Evolutionary conservation across 2,888 invertebrate species (phyloP).

Genomic region (Myopa testacea): DNA sequence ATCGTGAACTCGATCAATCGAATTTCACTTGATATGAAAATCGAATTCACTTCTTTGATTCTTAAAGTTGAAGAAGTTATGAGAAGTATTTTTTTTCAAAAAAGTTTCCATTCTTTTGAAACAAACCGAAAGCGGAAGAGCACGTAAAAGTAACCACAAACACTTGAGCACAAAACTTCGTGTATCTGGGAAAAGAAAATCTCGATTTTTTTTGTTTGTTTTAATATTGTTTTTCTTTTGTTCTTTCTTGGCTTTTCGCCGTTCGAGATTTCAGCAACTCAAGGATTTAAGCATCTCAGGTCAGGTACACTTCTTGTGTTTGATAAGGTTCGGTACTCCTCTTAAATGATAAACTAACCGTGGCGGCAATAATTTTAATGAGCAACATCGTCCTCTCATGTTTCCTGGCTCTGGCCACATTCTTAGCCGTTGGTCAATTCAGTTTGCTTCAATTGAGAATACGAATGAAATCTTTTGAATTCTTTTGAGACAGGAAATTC

Average conservation of each 20-base stretch:
- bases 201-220: not conserved
- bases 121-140: not conserved
- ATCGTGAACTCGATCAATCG: too few relatives aligned
- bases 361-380: constrained; percentile 27
- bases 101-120: too few relatives aligned
- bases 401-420: not conserved
- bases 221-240: constrained; percentile 22
- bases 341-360: constrained; percentile 20
- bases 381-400: constrained; percentile 6
- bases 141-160: constrained; percentile 26
- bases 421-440: constrained; percentile 9
- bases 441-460: constrained; percentile 15
- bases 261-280: not conserved
- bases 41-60: too few relatives aligned
- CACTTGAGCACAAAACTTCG: too few relatives aligned
- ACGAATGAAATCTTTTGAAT: constrained; percentile 15
- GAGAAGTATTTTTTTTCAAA: too few relatives aligned
- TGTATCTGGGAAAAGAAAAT: not conserved
- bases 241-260: not conserved
- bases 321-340: not conserved
- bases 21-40: too few relatives aligned
- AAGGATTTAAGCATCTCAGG: too few relatives aligned
- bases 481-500: too few relatives aligned
- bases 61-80: too few relatives aligned
- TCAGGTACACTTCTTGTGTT: too few relatives aligned